A percentile compares a stretch with the other conserved stretches of the same genome.
Evolutionary conservation across 2,888 invertebrate genomes (phyloP).

Genomic region (Xiphydria camelus): DNA sequence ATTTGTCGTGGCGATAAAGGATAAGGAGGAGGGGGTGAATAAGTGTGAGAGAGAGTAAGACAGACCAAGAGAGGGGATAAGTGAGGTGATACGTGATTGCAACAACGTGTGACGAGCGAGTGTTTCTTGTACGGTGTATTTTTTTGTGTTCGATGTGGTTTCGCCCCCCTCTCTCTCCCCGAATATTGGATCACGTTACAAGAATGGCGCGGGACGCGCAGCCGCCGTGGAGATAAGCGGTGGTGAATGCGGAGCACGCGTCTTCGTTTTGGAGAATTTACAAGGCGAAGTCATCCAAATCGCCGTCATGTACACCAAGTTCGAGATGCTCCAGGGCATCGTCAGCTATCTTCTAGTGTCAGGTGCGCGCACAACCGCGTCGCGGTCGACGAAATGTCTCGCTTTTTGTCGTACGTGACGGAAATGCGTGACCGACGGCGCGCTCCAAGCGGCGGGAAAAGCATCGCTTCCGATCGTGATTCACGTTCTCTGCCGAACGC

Average conservation of each 20-base stretch:
- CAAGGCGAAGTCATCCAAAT: too few species aligned
- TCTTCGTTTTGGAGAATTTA: too few species aligned
- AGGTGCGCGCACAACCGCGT: too few species aligned
- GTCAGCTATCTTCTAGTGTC: slow-evolving; percentile 49
- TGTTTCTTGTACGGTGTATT: too few species aligned
- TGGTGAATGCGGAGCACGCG: too few species aligned
- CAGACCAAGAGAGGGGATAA: too few species aligned
- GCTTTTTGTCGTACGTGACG: slow-evolving; percentile 30
- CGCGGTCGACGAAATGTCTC: too few species aligned
- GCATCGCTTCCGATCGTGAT: slow-evolving; percentile 33
- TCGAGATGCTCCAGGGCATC: slow-evolving; percentile 47
- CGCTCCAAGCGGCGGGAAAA: slow-evolving; percentile 18
- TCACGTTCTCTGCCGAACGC: slow-evolving; percentile 23
- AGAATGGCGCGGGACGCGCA: background rate
- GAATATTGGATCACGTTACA: background rate
- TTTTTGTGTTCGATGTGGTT: background rate
- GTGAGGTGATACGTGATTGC: too few species aligned
- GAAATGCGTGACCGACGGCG: slow-evolving; percentile 25
- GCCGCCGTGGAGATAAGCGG: background rate
- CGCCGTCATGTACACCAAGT: slow-evolving; percentile 47
- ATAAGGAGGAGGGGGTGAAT: too few species aligned
- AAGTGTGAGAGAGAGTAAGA: too few species aligned
- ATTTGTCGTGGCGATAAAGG: too few species aligned
- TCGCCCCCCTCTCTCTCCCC: background rate
- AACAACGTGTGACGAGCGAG: too few species aligned